phyloP scores from a whole-genome alignment of 2,888 invertebrate species.

The Crocallis elinguaria region DNA sequence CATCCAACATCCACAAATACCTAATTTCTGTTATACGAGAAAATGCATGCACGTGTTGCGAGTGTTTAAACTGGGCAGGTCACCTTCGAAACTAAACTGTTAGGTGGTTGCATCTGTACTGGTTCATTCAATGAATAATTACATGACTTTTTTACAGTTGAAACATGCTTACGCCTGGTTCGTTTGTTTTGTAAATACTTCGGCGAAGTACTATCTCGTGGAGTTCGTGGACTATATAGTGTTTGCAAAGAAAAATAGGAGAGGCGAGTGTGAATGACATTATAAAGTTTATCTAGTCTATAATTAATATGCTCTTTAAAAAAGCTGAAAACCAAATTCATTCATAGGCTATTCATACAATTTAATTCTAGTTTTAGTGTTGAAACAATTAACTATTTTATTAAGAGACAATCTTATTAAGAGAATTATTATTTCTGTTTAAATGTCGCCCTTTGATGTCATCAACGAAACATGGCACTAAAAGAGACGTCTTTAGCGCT shows the following conservation, averaged over 20 bases:
- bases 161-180: too few relatives aligned
- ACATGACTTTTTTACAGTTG: neutral
- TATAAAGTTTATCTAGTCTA: too few relatives aligned
- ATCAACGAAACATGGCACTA: too few relatives aligned
- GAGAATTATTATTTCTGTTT: neutral
- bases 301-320: too few relatives aligned
- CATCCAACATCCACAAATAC: neutral
- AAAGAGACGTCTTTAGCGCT: neutral
- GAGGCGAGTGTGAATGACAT: too few relatives aligned
- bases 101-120: slow-evolving; percentile 3
- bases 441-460: neutral
- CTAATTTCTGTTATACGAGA: slow-evolving; percentile 4
- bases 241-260: too few relatives aligned
- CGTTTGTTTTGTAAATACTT: too few relatives aligned
- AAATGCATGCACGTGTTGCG: neutral
- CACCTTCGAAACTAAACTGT: slow-evolving; percentile 5
- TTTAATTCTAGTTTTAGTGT: neutral
- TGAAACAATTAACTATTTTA: neutral
- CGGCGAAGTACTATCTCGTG: too few relatives aligned
- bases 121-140: slow-evolving; percentile 1
- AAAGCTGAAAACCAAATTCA: too few relatives aligned
- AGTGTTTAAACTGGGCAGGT: neutral
- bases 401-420: neutral
- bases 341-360: too few relatives aligned
- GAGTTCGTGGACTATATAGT: too few relatives aligned